Conservation (phyloP, 2,888 invertebrate species). For the Mellilla xanthometata region DNA sequence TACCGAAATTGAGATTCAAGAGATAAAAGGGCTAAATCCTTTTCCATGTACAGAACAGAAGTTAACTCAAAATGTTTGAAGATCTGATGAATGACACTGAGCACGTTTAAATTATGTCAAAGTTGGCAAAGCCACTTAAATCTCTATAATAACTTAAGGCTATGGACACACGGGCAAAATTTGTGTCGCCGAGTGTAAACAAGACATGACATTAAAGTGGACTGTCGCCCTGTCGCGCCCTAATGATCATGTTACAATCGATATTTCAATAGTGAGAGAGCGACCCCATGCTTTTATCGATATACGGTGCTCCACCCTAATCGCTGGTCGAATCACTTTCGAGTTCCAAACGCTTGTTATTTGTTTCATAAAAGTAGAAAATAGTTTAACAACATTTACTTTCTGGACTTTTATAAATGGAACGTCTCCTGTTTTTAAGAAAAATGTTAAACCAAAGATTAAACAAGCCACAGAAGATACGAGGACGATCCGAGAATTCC, state of each 20-base stretch:
- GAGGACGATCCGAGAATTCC: not conserved
- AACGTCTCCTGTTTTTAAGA: constrained; percentile 4
- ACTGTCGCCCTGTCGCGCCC: constrained; percentile 37
- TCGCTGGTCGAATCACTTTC: constrained; percentile 10
- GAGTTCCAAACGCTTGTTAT: constrained; percentile 17
- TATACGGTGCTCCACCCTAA: constrained; percentile 29
- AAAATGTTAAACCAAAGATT: constrained; percentile 18
- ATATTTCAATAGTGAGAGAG: constrained; percentile 36
- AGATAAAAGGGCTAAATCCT: not conserved
- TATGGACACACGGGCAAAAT: constrained; percentile 27
- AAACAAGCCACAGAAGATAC: constrained; percentile 10
- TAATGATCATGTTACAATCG: constrained; percentile 49
- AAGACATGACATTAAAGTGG: constrained; percentile 37
- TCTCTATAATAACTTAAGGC: constrained; percentile 26
- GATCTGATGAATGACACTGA: not conserved
- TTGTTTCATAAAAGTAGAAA: not conserved
- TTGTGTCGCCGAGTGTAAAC: constrained; percentile 38
- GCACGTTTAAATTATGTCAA: constrained; percentile 21
- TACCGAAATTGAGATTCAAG: not conserved
- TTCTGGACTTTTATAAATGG: constrained; percentile 11
- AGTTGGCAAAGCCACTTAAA: constrained; percentile 25
- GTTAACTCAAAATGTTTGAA: not conserved
- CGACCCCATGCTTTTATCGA: constrained; percentile 33
- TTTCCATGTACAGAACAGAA: not conserved
- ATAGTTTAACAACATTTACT: constrained; percentile 11